Evolutionary conservation across 2,888 invertebrate genomes (phyloP).

Genomic region (Muschampia staudingeri): DNA sequence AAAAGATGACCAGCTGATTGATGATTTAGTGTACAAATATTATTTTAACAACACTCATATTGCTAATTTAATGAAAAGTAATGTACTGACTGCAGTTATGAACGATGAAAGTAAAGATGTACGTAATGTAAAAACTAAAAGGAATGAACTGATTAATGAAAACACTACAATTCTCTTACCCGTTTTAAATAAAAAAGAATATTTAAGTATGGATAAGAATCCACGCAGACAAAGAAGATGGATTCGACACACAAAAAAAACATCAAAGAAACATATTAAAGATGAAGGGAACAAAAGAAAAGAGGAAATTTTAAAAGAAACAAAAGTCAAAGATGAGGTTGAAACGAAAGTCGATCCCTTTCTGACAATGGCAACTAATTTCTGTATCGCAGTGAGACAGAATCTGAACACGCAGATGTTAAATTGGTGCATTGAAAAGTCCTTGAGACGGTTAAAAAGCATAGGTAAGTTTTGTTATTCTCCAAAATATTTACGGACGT

Average conservation of each 20-base stretch:
- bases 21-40: slow-evolving; percentile 87
- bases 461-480: slow-evolving; percentile 75
- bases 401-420: slow-evolving; percentile 76
- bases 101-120: slow-evolving; percentile 68
- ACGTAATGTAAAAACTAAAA: slow-evolving; percentile 76
- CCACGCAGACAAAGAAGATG: slow-evolving; percentile 78
- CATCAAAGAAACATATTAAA: slow-evolving; percentile 58
- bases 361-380: slow-evolving; percentile 79
- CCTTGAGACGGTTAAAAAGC: slow-evolving; percentile 78
- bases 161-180: slow-evolving; percentile 79
- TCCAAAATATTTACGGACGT: background rate
- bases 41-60: slow-evolving; percentile 88
- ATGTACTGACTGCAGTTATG: slow-evolving; percentile 76
- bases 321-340: slow-evolving; percentile 44
- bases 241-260: slow-evolving; percentile 76
- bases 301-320: background rate
- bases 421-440: slow-evolving; percentile 85
- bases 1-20: slow-evolving; percentile 82
- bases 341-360: slow-evolving; percentile 75
- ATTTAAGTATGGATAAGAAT: slow-evolving; percentile 26
- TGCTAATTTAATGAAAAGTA: slow-evolving; percentile 82
- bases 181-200: slow-evolving; percentile 69
- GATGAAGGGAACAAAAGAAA: background rate
- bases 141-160: slow-evolving; percentile 70
- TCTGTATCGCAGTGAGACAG: slow-evolving; percentile 83